phyloP scores from a whole-genome alignment of 1,140 invertebrate species.

The Pygmarrhopalites habei region DNA sequence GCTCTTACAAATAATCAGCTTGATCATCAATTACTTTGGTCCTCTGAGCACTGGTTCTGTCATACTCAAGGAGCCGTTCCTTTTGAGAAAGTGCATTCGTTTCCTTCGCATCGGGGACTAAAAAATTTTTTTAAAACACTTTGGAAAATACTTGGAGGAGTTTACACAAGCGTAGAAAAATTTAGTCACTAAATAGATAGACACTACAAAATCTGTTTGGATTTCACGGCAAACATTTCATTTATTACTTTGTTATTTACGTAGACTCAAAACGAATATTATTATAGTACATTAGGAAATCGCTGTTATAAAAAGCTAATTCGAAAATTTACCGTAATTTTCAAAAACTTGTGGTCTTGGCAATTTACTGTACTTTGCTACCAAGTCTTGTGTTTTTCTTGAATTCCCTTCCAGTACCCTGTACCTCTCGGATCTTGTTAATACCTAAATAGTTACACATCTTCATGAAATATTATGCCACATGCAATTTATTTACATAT shows the following conservation, averaged over 20 bases:
- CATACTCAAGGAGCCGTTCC: conserved; percentile 76
- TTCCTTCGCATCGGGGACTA: conserved; percentile 40
- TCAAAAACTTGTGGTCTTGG: conserved; percentile 27
- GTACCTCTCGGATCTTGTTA: conserved; percentile 56
- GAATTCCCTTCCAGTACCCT: conserved; percentile 23
- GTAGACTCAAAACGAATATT: too few relatives aligned
- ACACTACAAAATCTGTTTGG: too few relatives aligned
- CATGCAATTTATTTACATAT: too few relatives aligned
- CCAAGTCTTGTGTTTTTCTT: conserved; percentile 29
- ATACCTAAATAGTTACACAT: conserved; percentile 47
- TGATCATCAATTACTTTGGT: conserved; percentile 93
- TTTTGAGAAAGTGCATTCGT: conserved; percentile 68
- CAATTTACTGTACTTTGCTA: conserved; percentile 30
- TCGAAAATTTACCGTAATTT: too few relatives aligned
- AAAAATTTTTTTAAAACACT: too few relatives aligned
- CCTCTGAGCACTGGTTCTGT: conserved; percentile 71
- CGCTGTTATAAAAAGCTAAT: too few relatives aligned
- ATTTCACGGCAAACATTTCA: too few relatives aligned
- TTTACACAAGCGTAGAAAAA: too few relatives aligned
- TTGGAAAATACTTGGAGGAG: too few relatives aligned
- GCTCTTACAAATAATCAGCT: conserved; percentile 92
- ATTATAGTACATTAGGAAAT: too few relatives aligned
- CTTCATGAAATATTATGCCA: neutral
- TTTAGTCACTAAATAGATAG: too few relatives aligned
- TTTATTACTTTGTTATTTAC: too few relatives aligned